phyloP scores from a whole-genome alignment of 1,140 invertebrate genomes.

The Mactra quadrangularis region DNA sequence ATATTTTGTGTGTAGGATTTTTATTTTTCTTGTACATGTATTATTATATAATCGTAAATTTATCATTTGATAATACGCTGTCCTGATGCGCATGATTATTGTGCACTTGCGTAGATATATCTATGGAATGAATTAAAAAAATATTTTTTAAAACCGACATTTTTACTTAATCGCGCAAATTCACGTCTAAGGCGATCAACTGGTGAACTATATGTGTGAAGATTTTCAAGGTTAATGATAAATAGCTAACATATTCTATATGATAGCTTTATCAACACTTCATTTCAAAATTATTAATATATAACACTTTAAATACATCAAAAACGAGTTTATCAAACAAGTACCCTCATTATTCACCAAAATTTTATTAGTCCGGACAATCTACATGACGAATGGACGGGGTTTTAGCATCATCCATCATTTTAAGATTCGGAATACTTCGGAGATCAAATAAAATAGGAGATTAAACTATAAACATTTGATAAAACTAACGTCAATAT shows the following conservation, averaged over 20 bases:
- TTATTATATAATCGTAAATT: too few species aligned
- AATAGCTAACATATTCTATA: conserved; percentile 12
- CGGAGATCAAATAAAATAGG: conserved; percentile 14
- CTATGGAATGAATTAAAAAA: too few species aligned
- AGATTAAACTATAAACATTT: conserved; percentile 45
- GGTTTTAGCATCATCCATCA: conserved; percentile 23
- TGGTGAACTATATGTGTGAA: too few species aligned
- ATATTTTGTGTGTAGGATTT: too few species aligned
- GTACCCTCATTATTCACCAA: conserved; percentile 27
- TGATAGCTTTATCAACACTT: conserved; percentile 2
- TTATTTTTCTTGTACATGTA: too few species aligned
- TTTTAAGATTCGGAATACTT: neutral
- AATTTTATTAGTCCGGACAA: conserved; percentile 31
- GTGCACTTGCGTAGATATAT: too few species aligned
- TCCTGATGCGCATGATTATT: too few species aligned
- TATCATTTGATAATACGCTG: too few species aligned
- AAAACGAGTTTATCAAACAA: conserved; percentile 31
- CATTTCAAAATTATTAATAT: conserved; percentile 26
- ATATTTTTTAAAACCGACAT: too few species aligned
- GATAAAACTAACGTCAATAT: conserved; percentile 29
- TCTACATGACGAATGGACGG: neutral
- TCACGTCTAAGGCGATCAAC: too few species aligned
- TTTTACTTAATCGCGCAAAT: too few species aligned
- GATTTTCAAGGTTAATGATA: too few species aligned
- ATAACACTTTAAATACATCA: conserved; percentile 41